These are phyloP conservation scores for Atlantisia rogersi DNA, from an alignment of 2,113 vertebrate species.

Conservation along the genomic window DNA sequence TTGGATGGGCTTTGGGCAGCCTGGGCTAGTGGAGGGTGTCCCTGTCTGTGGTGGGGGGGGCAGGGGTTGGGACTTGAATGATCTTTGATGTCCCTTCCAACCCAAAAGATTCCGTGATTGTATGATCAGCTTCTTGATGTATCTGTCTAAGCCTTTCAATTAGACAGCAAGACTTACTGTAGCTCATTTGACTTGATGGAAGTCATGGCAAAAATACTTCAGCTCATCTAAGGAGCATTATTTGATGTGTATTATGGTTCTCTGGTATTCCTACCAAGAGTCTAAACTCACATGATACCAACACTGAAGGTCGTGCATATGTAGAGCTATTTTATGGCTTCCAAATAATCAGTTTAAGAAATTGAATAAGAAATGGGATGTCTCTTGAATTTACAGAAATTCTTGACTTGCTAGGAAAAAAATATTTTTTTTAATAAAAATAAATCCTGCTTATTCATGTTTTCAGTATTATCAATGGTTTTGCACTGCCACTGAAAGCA, in stretches of 20 bases:
- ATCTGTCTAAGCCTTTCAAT: background rate
- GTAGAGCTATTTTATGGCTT: background rate
- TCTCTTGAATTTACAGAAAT: background rate
- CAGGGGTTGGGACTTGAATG: too few relatives aligned
- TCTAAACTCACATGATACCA: background rate
- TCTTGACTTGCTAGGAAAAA: constrained; percentile 11
- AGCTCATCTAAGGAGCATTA: background rate
- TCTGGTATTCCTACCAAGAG: background rate
- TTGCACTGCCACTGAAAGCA: constrained; percentile 96
- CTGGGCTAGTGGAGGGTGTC: too few relatives aligned
- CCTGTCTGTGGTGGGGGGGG: too few relatives aligned
- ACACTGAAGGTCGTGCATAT: background rate
- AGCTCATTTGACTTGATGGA: background rate
- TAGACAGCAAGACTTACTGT: background rate
- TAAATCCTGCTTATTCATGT: constrained; percentile 66
- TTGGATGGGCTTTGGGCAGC: too few relatives aligned
- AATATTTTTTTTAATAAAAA: constrained; percentile 29
- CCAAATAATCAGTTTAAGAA: background rate
- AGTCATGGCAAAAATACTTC: background rate
- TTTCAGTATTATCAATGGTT: constrained; percentile 98
- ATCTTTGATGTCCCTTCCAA: too few relatives aligned
- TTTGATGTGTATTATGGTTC: background rate
- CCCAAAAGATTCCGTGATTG: too few relatives aligned
- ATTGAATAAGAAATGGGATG: background rate
- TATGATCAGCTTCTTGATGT: background rate